Evolutionary conservation across 1,140 invertebrate genomes (phyloP), one percentile per base, ranked within the genome.

Genomic region (Linepithema humile): DNA sequence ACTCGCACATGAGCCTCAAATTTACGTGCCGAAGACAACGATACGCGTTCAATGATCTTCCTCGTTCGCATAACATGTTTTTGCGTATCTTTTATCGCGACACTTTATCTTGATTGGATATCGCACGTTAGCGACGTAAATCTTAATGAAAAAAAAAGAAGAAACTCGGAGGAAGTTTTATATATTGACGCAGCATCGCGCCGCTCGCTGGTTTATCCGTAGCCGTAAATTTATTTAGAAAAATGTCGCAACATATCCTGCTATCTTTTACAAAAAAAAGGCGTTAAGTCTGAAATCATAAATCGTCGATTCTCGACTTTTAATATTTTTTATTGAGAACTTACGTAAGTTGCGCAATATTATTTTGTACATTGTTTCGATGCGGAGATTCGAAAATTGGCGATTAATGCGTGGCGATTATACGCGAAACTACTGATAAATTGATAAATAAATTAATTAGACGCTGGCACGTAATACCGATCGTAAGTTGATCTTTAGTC

Each of bases 21-120:
- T 80, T 80, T 80, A 80, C 75, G 64, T n/a, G n/a, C 65, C 75
- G 64, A 70, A 70, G 75, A 80, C 62, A 78, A 32, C 75, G 75
- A 78, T 32, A 69, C 64, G 17, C 45, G 35, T 55, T 69, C 64
- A 35, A 70, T 55, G 50, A 80, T 70, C 38, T 40, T 80, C 70
- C 23, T 26, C 64, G 38, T 43, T 80, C 32, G 75, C 7, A 40
- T 32, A 70, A 57, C 64, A 70, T 77, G 74, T 77, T 77, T 77
- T 50, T 50, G 32, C 74, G 74, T 50, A 55, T 48, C 29, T 48
- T 35, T 29, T 35, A 78, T 57, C 75, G 7, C 64, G 48, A 55
- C 50, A 70, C 75, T 80, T 80, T 70, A 80, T 80, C 75, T 69
- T 23, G 75, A 70, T 80, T 80, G 75, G 75, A 80, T 70, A 55